Evolutionary conservation across 2,797 vertebrate species (phyloP).

Genomic region (Benthosema pterotum): DNA sequence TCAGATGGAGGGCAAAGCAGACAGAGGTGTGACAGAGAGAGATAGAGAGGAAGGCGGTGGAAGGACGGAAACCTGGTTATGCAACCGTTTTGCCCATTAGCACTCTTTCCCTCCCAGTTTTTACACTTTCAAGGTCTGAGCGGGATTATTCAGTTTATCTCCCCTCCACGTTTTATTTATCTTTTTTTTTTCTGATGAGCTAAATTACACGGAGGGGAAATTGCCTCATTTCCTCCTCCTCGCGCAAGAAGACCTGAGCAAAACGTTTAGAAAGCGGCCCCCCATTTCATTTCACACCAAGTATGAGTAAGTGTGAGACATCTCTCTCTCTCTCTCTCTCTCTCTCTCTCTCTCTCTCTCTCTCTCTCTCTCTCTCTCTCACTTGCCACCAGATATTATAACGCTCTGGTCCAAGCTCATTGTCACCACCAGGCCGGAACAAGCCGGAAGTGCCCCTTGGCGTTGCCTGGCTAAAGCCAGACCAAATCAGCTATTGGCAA

Average conservation of each 20-base stretch:
- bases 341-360: no score
- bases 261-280: slow-evolving; percentile 52
- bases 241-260: slow-evolving; percentile 30
- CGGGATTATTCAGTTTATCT: slow-evolving; percentile 33
- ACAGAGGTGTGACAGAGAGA: no score
- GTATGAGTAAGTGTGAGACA: not conserved
- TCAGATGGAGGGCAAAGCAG: no score
- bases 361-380: not conserved
- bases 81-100: slow-evolving; percentile 29
- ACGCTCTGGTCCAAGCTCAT: no score
- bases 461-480: no score
- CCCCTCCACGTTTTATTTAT: no score
- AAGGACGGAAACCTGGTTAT: slow-evolving; percentile 37
- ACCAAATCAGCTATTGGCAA: no score
- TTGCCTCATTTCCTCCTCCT: slow-evolving; percentile 39
- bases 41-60: slow-evolving; percentile 22
- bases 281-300: slow-evolving; percentile 47
- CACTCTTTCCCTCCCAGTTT: slow-evolving; percentile 28
- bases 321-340: slow-evolving; percentile 10
- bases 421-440: no score
- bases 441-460: no score
- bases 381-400: no score
- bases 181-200: slow-evolving; percentile 34
- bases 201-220: slow-evolving; percentile 40
- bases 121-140: slow-evolving; percentile 34